Conservation (phyloP, 2,113 vertebrate species). For the Danionella cerebrum region DNA sequence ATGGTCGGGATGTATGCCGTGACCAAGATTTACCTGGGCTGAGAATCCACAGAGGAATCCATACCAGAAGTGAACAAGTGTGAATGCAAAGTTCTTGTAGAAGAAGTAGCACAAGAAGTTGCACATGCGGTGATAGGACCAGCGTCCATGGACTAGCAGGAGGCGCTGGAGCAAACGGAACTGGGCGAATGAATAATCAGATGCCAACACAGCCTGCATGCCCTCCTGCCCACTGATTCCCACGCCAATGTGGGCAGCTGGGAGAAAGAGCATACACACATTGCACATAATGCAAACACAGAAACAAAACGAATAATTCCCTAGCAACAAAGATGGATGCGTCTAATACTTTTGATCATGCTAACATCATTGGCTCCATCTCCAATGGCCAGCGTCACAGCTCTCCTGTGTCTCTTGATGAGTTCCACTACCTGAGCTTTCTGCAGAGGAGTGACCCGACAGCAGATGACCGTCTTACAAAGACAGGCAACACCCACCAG, state of each 20-base stretch:
- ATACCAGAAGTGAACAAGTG: slow-evolving; percentile 76
- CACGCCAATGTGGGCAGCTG: slow-evolving; percentile 71
- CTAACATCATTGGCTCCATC: slow-evolving; percentile 78
- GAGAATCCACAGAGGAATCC: slow-evolving; percentile 80
- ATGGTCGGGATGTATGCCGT: too few relatives aligned
- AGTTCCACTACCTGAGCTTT: slow-evolving; percentile 74
- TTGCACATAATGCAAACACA: background rate
- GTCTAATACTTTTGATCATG: slow-evolving; percentile 77
- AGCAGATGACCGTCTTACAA: slow-evolving; percentile 74
- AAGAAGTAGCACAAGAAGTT: slow-evolving; percentile 80
- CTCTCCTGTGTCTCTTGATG: slow-evolving; percentile 69
- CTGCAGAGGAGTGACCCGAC: slow-evolving; percentile 73
- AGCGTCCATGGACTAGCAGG: slow-evolving; percentile 70
- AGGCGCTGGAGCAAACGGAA: slow-evolving; percentile 72
- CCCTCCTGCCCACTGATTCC: slow-evolving; percentile 75
- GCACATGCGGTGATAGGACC: slow-evolving; percentile 75
- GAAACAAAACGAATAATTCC: background rate
- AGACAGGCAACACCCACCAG: slow-evolving; percentile 70
- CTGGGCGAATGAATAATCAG: slow-evolving; percentile 74
- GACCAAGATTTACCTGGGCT: slow-evolving; percentile 57
- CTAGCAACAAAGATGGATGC: background rate
- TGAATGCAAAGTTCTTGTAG: slow-evolving; percentile 78
- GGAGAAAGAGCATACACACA: slow-evolving; percentile 6
- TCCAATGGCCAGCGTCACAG: slow-evolving; percentile 68
- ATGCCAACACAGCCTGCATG: slow-evolving; percentile 70